phyloP scores from a whole-genome alignment of 2,888 invertebrate genomes.

The Drosophila colorata region DNA sequence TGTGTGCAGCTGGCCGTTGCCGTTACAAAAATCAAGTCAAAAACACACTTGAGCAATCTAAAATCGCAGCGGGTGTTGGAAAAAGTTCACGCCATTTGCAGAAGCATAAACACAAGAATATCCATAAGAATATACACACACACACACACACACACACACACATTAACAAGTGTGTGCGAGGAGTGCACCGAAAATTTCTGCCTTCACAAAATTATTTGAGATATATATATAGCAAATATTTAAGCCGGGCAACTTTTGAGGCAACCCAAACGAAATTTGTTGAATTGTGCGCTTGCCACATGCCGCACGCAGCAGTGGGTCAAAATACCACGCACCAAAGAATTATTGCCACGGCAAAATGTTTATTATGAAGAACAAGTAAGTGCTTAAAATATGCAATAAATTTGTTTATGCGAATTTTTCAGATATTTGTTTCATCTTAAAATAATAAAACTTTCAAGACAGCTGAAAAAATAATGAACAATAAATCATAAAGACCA shows the following conservation, averaged over 20 bases:
- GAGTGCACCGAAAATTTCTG: conserved; percentile 1
- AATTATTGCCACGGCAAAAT: conserved; percentile 62
- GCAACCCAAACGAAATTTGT: conserved; percentile 16
- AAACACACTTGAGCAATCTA: conserved; percentile 50
- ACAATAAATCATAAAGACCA: not conserved
- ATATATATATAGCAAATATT: no score
- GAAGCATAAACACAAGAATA: conserved; percentile 46
- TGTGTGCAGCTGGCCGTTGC: not conserved
- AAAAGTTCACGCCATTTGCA: conserved; percentile 79
- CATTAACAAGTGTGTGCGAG: conserved; percentile 7
- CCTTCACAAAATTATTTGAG: not conserved
- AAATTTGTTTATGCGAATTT: conserved; percentile 59
- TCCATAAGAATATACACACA: conserved; percentile 25
- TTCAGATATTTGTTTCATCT: conserved; percentile 32
- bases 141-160: not conserved
- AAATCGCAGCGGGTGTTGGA: conserved; percentile 67
- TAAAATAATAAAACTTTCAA: conserved; percentile 25
- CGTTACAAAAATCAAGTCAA: conserved; percentile 31
- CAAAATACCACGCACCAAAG: conserved; percentile 31
- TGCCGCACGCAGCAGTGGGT: conserved; percentile 64
- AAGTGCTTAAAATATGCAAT: conserved; percentile 40
- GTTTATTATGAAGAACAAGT: conserved; percentile 63
- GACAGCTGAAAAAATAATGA: conserved; percentile 12
- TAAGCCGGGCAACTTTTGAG: not conserved
- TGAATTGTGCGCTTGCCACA: conserved; percentile 53